These are phyloP conservation scores for Leptinotarsa juncta DNA, from an alignment of 2,888 invertebrate genomes.

Conservation along the genomic window DNA sequence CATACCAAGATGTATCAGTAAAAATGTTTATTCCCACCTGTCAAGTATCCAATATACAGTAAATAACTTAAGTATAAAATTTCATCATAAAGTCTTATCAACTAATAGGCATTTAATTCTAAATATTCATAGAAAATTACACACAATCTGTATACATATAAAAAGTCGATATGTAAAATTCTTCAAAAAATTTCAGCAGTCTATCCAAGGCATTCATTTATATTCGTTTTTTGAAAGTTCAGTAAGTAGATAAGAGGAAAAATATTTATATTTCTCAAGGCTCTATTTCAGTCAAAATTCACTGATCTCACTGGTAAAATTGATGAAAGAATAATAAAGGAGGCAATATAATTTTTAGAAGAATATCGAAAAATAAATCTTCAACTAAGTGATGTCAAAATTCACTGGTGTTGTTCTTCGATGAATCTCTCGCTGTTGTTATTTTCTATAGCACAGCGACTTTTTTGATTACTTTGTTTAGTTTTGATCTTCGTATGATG, in stretches of 20 bases:
- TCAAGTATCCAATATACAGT: slow-evolving; percentile 31
- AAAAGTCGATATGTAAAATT: not conserved
- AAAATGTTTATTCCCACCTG: slow-evolving; percentile 21
- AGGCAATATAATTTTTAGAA: too few species aligned
- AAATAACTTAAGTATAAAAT: slow-evolving; percentile 25
- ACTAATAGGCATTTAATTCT: slow-evolving; percentile 8
- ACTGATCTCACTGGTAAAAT: not conserved
- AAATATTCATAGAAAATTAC: slow-evolving; percentile 18
- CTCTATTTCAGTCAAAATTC: not conserved
- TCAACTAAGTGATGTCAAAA: too few species aligned
- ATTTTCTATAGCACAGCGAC: too few species aligned
- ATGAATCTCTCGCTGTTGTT: too few species aligned
- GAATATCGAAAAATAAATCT: too few species aligned
- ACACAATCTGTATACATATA: not conserved
- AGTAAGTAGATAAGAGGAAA: not conserved
- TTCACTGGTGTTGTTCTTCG: too few species aligned
- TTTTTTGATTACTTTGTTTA: too few species aligned
- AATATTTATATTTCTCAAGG: not conserved
- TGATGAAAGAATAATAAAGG: not conserved
- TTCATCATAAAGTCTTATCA: slow-evolving; percentile 8
- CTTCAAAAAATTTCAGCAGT: not conserved
- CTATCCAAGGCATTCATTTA: slow-evolving; percentile 2
- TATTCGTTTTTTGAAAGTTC: not conserved
- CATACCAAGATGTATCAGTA: not conserved
- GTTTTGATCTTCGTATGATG: too few species aligned